Conservation (phyloP, 1,140 invertebrate species). For the Theocolax elegans region DNA sequence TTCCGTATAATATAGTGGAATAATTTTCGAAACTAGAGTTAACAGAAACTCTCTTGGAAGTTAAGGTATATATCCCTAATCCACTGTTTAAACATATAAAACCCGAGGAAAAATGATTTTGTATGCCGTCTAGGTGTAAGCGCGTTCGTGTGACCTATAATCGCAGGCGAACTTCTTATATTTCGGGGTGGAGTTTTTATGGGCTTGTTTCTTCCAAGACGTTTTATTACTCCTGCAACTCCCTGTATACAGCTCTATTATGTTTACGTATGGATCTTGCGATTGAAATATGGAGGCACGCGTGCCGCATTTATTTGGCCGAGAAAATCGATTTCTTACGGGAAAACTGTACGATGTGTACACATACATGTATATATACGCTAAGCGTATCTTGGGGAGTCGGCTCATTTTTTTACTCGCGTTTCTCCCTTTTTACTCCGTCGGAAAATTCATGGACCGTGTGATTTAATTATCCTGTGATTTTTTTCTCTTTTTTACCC, state of each 20-base stretch:
- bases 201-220: not conserved
- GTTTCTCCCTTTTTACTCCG: not conserved
- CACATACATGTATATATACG: not conserved
- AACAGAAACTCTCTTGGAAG: too few relatives aligned
- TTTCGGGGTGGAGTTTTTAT: not conserved
- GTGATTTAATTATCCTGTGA: conserved; percentile 16
- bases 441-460: not conserved
- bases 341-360: too few relatives aligned
- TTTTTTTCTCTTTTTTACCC: too few relatives aligned
- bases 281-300: conserved; percentile 6
- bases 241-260: not conserved
- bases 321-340: not conserved
- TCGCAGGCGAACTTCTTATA: not conserved
- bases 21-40: too few relatives aligned
- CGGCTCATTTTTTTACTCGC: not conserved
- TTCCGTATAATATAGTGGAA: too few relatives aligned
- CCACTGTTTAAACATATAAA: too few relatives aligned
- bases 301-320: not conserved
- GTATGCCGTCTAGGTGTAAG: too few relatives aligned
- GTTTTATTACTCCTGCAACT: not conserved
- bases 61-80: too few relatives aligned
- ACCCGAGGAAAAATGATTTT: too few relatives aligned
- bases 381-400: too few relatives aligned
- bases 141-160: not conserved
- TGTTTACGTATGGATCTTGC: not conserved